These are phyloP conservation scores for Eueremaeus valkanovi DNA, from an alignment of 2,888 invertebrate genomes.

Conservation along the genomic window DNA sequence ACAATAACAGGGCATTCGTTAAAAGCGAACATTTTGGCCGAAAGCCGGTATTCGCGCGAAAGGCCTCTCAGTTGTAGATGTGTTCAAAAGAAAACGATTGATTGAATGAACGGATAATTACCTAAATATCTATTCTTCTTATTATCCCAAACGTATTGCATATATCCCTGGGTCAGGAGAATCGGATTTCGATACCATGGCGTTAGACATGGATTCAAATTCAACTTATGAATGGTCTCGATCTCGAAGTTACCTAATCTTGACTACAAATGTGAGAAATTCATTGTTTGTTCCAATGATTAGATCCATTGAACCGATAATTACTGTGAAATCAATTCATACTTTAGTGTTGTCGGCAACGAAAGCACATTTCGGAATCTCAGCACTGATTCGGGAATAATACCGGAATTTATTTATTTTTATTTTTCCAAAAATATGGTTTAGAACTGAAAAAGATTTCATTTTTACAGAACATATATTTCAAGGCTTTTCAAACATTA, in stretches of 20 bases:
- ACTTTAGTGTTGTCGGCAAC: neutral
- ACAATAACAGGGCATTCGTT: too few species aligned
- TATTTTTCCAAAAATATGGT: neutral
- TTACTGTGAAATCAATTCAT: neutral
- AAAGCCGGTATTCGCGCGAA: too few species aligned
- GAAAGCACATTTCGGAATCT: conserved; percentile 13
- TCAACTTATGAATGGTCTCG: conserved; percentile 50
- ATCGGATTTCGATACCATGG: conserved; percentile 74
- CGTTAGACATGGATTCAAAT: conserved; percentile 69
- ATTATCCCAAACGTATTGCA: conserved; percentile 89
- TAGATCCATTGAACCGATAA: neutral
- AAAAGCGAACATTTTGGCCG: too few species aligned
- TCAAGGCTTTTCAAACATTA: neutral
- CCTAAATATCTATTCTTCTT: conserved; percentile 74
- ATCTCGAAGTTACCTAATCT: conserved; percentile 34
- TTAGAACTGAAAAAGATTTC: neutral
- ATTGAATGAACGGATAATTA: too few species aligned
- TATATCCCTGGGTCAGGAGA: conserved; percentile 75
- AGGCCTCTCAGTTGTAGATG: too few species aligned
- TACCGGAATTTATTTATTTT: neutral
- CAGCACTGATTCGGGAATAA: neutral
- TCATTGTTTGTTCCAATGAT: too few species aligned
- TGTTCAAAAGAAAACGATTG: too few species aligned
- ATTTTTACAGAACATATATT: neutral
- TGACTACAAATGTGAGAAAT: neutral